A percentile compares a stretch with the other conserved stretches of the same genome.
These are phyloP conservation scores for Ctenicera cuprea DNA, from an alignment of 2,888 invertebrate genomes.

Conservation along the genomic window DNA sequence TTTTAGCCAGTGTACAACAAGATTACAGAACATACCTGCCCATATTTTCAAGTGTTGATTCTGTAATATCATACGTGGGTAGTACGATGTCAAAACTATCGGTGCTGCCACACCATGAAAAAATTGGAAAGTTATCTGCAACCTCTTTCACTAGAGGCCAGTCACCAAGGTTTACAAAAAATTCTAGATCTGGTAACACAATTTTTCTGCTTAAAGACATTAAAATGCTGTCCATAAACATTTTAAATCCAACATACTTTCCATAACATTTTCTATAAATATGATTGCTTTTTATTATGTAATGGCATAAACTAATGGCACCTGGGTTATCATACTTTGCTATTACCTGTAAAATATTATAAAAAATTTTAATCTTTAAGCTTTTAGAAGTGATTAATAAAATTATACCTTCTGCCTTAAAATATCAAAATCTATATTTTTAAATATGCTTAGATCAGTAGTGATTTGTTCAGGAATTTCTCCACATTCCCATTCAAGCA, in stretches of 20 bases:
- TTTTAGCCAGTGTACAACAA: too few species aligned
- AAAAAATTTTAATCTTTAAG: not conserved
- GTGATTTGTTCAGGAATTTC: conserved; percentile 81
- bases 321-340: conserved; percentile 85
- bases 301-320: conserved; percentile 92
- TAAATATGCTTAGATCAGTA: conserved; percentile 82
- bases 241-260: conserved; percentile 95
- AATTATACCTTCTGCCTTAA: conserved; percentile 73
- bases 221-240: conserved; percentile 93
- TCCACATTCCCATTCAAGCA: conserved; percentile 80
- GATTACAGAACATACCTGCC: conserved; percentile 78
- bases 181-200: conserved; percentile 88
- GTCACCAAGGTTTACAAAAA: conserved; percentile 95
- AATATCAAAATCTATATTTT: conserved; percentile 81
- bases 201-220: conserved; percentile 89
- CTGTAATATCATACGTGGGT: conserved; percentile 96
- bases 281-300: conserved; percentile 88
- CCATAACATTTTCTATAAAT: conserved; percentile 94
- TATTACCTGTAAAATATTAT: conserved; percentile 69
- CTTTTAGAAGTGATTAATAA: not conserved
- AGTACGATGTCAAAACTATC: conserved; percentile 91
- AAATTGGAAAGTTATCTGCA: conserved; percentile 82
- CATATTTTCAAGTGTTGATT: conserved; percentile 95
- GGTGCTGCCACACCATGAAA: conserved; percentile 97
- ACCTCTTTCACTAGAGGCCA: conserved; percentile 86